phyloP scores from a whole-genome alignment of 1,140 invertebrate genomes.

The Telenomus remus region DNA sequence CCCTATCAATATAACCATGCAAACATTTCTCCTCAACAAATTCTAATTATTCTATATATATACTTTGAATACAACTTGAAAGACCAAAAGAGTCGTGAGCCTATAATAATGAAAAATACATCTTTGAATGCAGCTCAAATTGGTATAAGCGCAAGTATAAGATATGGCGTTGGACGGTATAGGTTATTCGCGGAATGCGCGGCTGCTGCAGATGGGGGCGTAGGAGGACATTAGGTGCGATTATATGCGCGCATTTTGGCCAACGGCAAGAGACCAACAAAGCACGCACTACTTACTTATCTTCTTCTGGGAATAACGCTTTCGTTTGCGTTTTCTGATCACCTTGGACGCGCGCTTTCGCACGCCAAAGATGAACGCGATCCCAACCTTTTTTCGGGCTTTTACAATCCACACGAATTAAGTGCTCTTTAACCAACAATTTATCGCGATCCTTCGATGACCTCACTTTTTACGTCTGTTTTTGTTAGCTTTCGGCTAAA shows the following conservation, averaged over 20 bases:
- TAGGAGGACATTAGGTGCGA: conserved; percentile 56
- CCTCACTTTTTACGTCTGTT: conserved; percentile 47
- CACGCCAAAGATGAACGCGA: conserved; percentile 38
- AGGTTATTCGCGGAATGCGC: conserved; percentile 46
- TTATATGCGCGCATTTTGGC: conserved; percentile 43
- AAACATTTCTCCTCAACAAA: no score
- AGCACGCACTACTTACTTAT: conserved; percentile 52
- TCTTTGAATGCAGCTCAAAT: no score
- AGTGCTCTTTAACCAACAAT: conserved; percentile 57
- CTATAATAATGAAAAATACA: no score
- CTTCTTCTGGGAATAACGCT: conserved; percentile 53
- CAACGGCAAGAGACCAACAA: conserved; percentile 39
- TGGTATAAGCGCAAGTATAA: no score
- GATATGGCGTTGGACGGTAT: no score
- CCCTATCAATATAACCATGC: no score
- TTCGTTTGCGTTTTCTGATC: conserved; percentile 55
- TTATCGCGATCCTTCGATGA: conserved; percentile 52
- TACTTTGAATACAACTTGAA: no score
- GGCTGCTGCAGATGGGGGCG: conserved; percentile 53
- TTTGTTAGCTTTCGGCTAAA: conserved; percentile 43
- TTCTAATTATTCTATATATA: no score
- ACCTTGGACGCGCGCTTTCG: conserved; percentile 48
- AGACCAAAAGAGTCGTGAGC: no score
- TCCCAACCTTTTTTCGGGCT: conserved; percentile 40
- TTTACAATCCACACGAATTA: conserved; percentile 43